A percentile compares a stretch with the other conserved stretches of the same genome.
Conservation (phyloP, 2,797 vertebrate species). For the Neosilurus mollespiculum region DNA sequence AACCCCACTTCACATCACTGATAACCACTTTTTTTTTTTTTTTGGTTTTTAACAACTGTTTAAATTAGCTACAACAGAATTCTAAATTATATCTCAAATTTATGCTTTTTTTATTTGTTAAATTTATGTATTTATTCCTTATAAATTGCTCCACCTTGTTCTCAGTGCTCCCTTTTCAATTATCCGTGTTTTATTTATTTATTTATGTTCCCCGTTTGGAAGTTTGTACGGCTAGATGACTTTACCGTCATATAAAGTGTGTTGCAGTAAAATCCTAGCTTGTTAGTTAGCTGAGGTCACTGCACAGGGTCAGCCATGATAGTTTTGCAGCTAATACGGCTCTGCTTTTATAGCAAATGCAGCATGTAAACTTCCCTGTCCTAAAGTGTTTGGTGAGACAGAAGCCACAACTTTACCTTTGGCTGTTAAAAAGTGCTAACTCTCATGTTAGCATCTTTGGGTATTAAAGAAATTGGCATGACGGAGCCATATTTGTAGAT, state of each 20-base stretch:
- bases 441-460: not conserved
- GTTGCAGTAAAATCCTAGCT: not conserved
- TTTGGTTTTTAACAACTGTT: not conserved
- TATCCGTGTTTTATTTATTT: not conserved
- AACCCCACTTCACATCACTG: not conserved
- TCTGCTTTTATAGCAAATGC: constrained; percentile 9
- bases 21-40: not conserved
- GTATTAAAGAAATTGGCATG: not conserved
- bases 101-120: not conserved
- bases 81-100: not conserved
- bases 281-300: constrained; percentile 16
- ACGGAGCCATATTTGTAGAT: too few relatives aligned
- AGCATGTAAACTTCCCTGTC: not conserved
- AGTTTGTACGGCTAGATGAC: not conserved
- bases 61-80: not conserved
- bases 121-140: not conserved
- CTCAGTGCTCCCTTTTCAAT: not conserved
- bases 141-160: not conserved
- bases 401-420: not conserved
- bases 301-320: constrained; percentile 4
- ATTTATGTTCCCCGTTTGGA: not conserved
- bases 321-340: constrained; percentile 13
- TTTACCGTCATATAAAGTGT: constrained; percentile 17
- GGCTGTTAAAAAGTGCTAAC: not conserved
- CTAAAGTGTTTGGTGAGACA: not conserved